Evolutionary conservation across 2,797 vertebrate genomes (phyloP), one percentile per base, ranked within the genome.

Genomic region (Ceyx erithaca): DNA sequence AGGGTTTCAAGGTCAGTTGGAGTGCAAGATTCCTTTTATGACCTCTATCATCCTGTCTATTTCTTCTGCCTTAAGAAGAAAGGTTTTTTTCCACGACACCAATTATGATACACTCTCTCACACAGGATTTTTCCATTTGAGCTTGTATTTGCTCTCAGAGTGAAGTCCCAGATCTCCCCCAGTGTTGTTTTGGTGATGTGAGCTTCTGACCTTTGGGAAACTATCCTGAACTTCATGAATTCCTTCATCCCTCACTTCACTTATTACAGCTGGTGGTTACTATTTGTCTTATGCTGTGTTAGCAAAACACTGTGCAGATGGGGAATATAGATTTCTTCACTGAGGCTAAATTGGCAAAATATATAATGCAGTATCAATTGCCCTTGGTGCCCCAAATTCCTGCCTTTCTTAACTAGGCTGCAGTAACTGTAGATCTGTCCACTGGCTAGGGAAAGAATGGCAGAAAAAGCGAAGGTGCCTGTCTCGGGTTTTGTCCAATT

Each of bases 281-380:
- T 94, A 49, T 95, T 94, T 95, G 92, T 95, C 95, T 93, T 93
- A 82, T 37, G 91, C 92, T 96, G 87, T 71, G 94, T 88, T 96
- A 92, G 94, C 93, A 96, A 94, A 96, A 88, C 88, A 81, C 87
- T 16, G 80, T 73, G 64, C 80, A 94, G 90, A 90, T 87, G 80
- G 93, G 85, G 85, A 96, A 92, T 94, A 95, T 93, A 83, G 92
- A 96, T 96, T 96, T 95, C 90, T 95, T 96, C 93, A 57, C 73
- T 69, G 85, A 95, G 92, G 55, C 90, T 94, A 96, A 94, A 96
- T 94, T 96, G 96, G 79, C 84, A 94, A 96, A 94, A 95, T 89
- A 89, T 94, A 75, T 93, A 92, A 94, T 82, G 91, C 92, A 91
- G 87, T 92, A 93, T 95, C 95, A 90, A 85, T 94, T 96, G 94